Conservation (phyloP, 1,140 invertebrate genomes). For the Cotesia typhae region DNA sequence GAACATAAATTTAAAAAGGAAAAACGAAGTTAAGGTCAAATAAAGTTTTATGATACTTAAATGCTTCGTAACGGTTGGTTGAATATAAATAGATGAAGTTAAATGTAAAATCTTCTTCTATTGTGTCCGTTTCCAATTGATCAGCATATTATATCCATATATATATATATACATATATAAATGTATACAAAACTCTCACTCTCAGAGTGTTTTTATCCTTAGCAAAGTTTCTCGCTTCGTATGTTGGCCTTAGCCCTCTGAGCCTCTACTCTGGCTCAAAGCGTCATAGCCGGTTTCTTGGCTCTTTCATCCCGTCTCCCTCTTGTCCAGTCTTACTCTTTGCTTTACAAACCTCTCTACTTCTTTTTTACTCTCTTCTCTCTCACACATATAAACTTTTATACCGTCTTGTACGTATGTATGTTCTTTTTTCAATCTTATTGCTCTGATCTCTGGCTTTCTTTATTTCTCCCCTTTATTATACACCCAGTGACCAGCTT, state of each 20-base stretch:
- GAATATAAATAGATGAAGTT: no score
- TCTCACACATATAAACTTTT: no score
- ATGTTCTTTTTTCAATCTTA: constrained; percentile 36
- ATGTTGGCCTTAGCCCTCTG: constrained; percentile 32
- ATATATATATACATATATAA: neutral
- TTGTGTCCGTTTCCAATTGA: neutral
- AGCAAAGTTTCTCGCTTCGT: constrained; percentile 21
- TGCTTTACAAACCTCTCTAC: constrained; percentile 10
- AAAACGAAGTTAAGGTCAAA: no score
- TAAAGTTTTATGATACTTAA: no score
- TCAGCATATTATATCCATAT: neutral
- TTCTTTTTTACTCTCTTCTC: constrained; percentile 31
- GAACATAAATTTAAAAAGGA: no score
- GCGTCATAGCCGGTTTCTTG: constrained; percentile 31
- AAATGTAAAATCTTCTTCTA: no score
- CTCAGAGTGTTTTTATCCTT: constrained; percentile 24
- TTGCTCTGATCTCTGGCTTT: constrained; percentile 22
- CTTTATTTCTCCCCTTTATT: constrained; percentile 34
- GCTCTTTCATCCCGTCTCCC: constrained; percentile 37
- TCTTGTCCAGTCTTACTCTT: constrained; percentile 20
- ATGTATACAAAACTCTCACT: constrained; percentile 22
- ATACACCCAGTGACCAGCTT: constrained; percentile 8
- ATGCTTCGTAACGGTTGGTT: no score
- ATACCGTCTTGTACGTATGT: constrained; percentile 25
- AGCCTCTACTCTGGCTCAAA: neutral